phyloP scores from a whole-genome alignment of 2,888 invertebrate genomes.

The Rhabditophanes sp. region DNA sequence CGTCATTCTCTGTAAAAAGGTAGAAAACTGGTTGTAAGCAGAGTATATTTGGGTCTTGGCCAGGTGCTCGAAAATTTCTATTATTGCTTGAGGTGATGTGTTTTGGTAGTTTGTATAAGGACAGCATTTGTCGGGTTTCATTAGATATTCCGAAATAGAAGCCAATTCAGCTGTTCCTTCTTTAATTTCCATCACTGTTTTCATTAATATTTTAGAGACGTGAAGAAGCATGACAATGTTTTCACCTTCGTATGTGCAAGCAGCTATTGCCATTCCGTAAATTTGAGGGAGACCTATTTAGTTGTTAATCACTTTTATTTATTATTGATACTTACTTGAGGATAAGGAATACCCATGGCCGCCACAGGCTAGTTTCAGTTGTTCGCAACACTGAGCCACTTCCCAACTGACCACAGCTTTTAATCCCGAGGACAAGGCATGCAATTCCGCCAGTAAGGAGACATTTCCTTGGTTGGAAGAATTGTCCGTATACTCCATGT shows the following conservation, averaged over 20 bases:
- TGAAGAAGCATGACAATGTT: constrained; percentile 78
- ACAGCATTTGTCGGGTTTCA: not conserved
- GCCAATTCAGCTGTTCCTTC: constrained; percentile 22
- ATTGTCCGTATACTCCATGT: constrained; percentile 7
- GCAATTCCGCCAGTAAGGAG: constrained; percentile 53
- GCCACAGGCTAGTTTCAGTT: constrained; percentile 72
- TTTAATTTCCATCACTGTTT: constrained; percentile 19
- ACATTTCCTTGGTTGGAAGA: constrained; percentile 8
- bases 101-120: constrained; percentile 9
- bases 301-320: constrained; percentile 21
- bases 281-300: constrained; percentile 64
- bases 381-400: constrained; percentile 61
- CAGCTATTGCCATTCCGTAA: constrained; percentile 67
- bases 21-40: constrained; percentile 21
- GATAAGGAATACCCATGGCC: constrained; percentile 70
- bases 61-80: constrained; percentile 35
- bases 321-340: constrained; percentile 6
- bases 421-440: constrained; percentile 74
- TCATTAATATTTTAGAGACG: constrained; percentile 58
- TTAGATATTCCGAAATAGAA: constrained; percentile 22
- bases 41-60: constrained; percentile 27
- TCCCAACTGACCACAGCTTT: constrained; percentile 70
- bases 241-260: constrained; percentile 85
- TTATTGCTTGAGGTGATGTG: constrained; percentile 14
- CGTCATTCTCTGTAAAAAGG: constrained; percentile 40